phyloP scores from a whole-genome alignment of 2,797 vertebrate species.

The Enteromius unitaeniatus region DNA sequence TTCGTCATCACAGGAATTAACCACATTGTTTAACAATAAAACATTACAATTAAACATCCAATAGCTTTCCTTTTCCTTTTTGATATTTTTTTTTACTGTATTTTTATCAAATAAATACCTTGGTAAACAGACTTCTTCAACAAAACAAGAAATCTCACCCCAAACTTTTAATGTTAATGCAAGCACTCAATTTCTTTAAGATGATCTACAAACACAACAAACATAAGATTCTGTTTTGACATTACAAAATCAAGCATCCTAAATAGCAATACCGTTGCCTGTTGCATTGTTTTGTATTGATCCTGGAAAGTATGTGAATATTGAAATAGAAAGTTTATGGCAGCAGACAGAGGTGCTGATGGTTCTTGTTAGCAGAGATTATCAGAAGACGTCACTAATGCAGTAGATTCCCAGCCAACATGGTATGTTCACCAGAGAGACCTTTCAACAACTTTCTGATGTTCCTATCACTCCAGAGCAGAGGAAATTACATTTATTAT shows the following conservation, averaged over 20 bases:
- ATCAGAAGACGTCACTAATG: slow-evolving; percentile 47
- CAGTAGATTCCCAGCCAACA: slow-evolving; percentile 36
- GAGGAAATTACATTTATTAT: neutral
- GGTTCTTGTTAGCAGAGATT: slow-evolving; percentile 28
- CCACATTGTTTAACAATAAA: neutral
- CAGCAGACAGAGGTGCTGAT: slow-evolving; percentile 36
- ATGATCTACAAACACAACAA: neutral
- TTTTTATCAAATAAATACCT: neutral
- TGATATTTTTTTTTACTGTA: neutral
- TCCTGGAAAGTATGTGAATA: neutral
- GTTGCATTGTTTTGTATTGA: neutral
- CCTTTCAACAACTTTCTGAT: slow-evolving; percentile 45
- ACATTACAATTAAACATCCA: too few relatives aligned
- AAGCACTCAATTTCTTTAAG: neutral
- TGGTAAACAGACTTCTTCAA: neutral
- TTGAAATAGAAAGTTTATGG: slow-evolving; percentile 14
- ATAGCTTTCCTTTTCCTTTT: too few relatives aligned
- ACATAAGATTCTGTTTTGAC: neutral
- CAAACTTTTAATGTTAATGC: neutral
- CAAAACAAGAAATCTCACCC: neutral
- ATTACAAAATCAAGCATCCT: neutral
- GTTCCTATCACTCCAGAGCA: slow-evolving; percentile 24
- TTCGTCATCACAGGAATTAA: neutral
- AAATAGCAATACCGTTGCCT: neutral
- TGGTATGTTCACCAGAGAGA: slow-evolving; percentile 40